These are phyloP conservation scores for Cyprinodon diabolis DNA, from an alignment of 2,797 vertebrate genomes.

Conservation along the genomic window DNA sequence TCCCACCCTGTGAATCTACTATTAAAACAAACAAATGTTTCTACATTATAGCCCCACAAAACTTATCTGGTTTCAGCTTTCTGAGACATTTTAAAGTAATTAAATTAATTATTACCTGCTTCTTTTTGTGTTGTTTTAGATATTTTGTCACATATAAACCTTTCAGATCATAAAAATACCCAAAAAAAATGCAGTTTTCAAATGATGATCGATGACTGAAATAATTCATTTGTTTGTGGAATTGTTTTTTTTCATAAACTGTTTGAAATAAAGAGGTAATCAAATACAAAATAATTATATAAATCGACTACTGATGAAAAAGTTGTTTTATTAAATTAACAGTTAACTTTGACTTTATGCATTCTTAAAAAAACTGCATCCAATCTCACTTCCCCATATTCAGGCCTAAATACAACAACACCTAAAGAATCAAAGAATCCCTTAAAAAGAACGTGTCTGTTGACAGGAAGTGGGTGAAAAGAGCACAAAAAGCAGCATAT, in stretches of 20 bases:
- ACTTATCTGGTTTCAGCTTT: not conserved
- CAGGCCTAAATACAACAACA: too few relatives aligned
- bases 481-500: not conserved
- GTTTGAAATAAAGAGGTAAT: too few relatives aligned
- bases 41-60: conserved; percentile 16
- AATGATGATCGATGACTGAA: not conserved
- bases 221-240: too few relatives aligned
- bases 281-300: too few relatives aligned
- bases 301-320: not conserved
- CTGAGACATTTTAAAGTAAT: not conserved
- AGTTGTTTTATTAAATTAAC: not conserved
- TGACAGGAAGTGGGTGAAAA: not conserved
- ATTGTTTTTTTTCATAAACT: too few relatives aligned
- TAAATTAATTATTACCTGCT: not conserved
- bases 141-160: not conserved
- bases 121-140: not conserved
- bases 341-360: not conserved
- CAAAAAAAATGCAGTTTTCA: not conserved
- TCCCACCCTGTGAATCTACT: conserved; percentile 13
- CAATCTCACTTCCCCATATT: not conserved
- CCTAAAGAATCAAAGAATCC: not conserved
- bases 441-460: not conserved
- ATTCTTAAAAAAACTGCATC: not conserved
- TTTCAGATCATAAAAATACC: not conserved
- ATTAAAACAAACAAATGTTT: conserved; percentile 3